Evolutionary conservation across 2,797 vertebrate genomes (phyloP).

Genomic region (Enteromius treurensis): DNA sequence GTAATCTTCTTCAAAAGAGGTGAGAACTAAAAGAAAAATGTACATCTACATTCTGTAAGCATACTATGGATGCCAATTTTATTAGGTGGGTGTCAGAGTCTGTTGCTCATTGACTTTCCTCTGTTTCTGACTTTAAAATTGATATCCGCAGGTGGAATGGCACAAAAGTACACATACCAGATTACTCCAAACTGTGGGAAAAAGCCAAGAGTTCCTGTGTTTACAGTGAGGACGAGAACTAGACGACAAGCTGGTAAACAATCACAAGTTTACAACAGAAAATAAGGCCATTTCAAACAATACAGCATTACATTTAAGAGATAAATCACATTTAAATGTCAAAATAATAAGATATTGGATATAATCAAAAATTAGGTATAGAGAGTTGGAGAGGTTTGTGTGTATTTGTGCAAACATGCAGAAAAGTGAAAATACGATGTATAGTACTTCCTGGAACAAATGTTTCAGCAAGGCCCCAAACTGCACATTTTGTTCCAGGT

Average conservation of each 20-base stretch:
- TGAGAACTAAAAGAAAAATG: slow-evolving; percentile 53
- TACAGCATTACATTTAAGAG: neutral
- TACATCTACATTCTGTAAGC: neutral
- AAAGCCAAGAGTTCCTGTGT: slow-evolving; percentile 53
- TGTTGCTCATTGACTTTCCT: neutral
- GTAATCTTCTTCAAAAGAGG: slow-evolving; percentile 97
- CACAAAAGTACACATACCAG: slow-evolving; percentile 91
- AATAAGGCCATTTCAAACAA: neutral
- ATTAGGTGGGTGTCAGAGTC: neutral
- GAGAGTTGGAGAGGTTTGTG: slow-evolving; percentile 16
- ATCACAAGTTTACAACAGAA: neutral
- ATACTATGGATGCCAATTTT: neutral
- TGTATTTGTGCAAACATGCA: slow-evolving; percentile 35
- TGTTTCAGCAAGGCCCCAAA: neutral
- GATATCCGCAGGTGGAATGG: slow-evolving; percentile 79
- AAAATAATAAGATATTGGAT: neutral
- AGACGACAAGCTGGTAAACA: slow-evolving; percentile 73
- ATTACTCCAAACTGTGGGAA: slow-evolving; percentile 68
- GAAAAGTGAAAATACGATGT: neutral
- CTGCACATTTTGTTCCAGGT: neutral
- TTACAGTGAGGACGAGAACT: slow-evolving; percentile 54
- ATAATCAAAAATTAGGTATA: neutral
- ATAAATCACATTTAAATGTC: neutral
- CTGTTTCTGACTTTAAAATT: neutral
- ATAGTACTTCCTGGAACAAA: neutral